Base-by-base conservation (phyloP, 1,140 invertebrate genomes). In the Meloidogyne hapla region DNA sequence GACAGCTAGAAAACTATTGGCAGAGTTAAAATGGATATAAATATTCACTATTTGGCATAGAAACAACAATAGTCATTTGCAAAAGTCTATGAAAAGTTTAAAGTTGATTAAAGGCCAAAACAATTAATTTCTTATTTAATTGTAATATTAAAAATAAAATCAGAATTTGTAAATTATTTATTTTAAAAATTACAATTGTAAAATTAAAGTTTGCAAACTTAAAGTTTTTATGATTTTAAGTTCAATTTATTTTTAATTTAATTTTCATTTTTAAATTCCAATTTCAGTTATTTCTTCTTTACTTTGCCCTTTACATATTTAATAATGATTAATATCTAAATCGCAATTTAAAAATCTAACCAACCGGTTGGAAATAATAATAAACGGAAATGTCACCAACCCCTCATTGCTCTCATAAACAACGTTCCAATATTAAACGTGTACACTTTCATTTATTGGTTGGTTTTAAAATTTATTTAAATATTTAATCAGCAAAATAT, bases 401-500 rank as follows among this genome's bases (percentile, higher is more conserved):
- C 48, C 6, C n/a, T 21, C 18, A 33, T 33, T 33, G 33, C 33
- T 33, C 48, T 56, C 18, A 56, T n/a, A 56, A 56, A 56, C 48
- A 56, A 56, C 48, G n/a, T n/a, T 56, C n/a, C n/a, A n/a, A n/a
- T 56, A 56, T 56, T 56, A 56, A 56, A 56, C 8, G 45, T 48
- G 48, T 56, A 56, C 48, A 15, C 48, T 56, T 56, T 56, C n/a
- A 56, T 56, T 56, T 56, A 56, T 56, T 56, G 48, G 48, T 56
- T n/a, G 12, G 48, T 56, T 56, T 56, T 56, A 56, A 56, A 33
- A 45, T 45, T n/a, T 56, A 56, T 56, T 56, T 56, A 21, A 56
- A 56, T 56, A 56, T 56, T 56, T 56, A 56, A 56, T 56, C 48
- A 56, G 48, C 18, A n/a, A n/a, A 56, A 0, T n/a, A 56, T n/a